phyloP scores from a whole-genome alignment of 2,797 vertebrate species.

The Choloepus didactylus region DNA sequence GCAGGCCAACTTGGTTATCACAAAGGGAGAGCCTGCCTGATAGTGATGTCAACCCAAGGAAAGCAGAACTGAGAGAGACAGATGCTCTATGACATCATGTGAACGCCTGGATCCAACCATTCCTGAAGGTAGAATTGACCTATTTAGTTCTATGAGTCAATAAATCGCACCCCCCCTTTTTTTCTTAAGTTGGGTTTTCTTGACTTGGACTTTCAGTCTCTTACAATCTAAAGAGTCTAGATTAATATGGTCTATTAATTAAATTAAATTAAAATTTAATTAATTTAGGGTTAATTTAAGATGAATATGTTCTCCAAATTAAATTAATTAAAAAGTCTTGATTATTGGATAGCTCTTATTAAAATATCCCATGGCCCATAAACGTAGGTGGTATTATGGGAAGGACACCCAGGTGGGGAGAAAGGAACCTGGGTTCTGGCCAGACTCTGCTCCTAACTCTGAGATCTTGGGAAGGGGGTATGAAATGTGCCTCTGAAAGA shows the following conservation, averaged over 20 bases:
- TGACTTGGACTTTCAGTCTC: background rate
- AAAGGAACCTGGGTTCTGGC: background rate
- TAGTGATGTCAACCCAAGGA: background rate
- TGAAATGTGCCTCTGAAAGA: rapidly evolving
- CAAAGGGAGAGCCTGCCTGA: background rate
- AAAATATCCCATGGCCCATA: background rate
- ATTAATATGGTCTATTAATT: background rate
- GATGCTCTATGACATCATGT: background rate
- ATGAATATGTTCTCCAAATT: background rate
- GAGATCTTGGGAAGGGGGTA: background rate
- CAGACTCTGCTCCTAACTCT: background rate
- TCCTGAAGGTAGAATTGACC: background rate
- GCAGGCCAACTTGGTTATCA: background rate
- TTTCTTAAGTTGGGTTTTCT: background rate
- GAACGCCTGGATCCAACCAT: slow-evolving; percentile 18
- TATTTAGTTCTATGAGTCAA: background rate
- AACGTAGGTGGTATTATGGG: background rate
- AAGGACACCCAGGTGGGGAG: background rate
- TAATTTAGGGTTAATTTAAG: background rate
- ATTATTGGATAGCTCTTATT: background rate
- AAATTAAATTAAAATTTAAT: too few relatives aligned
- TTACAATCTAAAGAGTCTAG: background rate
- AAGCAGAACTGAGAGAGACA: slow-evolving; percentile 20
- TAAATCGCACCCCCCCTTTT: background rate
- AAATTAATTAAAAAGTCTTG: background rate